phyloP scores from a whole-genome alignment of 2,888 invertebrate genomes.

The Cancer borealis region DNA sequence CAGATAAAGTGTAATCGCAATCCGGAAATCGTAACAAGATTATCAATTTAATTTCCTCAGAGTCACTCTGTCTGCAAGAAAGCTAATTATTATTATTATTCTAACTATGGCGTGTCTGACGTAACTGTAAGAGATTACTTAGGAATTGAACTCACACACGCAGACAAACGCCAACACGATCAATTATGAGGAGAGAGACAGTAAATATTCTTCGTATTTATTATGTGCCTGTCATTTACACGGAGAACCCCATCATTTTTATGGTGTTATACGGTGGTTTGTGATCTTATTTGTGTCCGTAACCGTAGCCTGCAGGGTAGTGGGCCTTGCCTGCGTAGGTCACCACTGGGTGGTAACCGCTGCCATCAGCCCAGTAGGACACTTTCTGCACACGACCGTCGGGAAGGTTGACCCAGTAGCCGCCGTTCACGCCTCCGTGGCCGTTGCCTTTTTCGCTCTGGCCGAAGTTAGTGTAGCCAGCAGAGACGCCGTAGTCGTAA shows the following conservation, averaged over 20 bases:
- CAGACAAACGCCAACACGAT: not conserved
- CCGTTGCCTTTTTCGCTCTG: conserved; percentile 52
- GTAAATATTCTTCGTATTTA: not conserved
- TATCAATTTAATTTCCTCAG: not conserved
- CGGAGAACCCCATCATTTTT: not conserved
- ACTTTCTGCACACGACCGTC: conserved; percentile 50
- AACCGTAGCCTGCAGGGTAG: conserved; percentile 27
- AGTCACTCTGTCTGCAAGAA: not conserved
- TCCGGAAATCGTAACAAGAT: not conserved
- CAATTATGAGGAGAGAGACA: not conserved
- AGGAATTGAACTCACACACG: not conserved
- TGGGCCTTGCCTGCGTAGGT: conserved; percentile 42
- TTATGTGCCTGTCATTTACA: not conserved
- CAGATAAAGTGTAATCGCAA: not conserved
- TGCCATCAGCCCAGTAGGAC: conserved; percentile 55
- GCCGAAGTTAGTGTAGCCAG: conserved; percentile 44
- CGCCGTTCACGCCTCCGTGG: conserved; percentile 50
- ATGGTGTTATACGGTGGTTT: not conserved
- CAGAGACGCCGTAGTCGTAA: conserved; percentile 44
- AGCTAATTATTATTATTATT: too few relatives aligned
- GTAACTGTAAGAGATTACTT: not conserved
- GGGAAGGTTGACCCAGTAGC: conserved; percentile 54
- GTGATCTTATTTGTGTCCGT: not conserved
- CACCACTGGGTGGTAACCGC: conserved; percentile 52
- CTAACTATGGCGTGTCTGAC: too few relatives aligned